These are phyloP conservation scores for Eurypyga helias DNA, from an alignment of 2,113 vertebrate genomes.

Conservation along the genomic window DNA sequence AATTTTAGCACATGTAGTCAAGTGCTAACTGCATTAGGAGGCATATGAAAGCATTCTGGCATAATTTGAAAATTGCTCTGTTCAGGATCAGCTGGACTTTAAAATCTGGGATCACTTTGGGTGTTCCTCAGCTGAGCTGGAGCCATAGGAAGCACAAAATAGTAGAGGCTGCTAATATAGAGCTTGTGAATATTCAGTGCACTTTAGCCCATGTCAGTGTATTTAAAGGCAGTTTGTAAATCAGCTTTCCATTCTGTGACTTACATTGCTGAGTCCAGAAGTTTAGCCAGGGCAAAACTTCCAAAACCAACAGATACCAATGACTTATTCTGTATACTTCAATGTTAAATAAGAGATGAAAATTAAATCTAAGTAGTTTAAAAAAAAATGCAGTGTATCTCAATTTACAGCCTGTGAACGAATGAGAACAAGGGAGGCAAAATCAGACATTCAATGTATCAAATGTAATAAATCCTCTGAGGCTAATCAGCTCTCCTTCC, in stretches of 20 bases:
- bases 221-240: conserved; percentile 66
- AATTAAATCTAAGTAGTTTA: background rate
- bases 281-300: background rate
- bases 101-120: conserved; percentile 60
- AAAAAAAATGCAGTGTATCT: background rate
- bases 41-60: conserved; percentile 1
- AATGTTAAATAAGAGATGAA: conserved; percentile 40
- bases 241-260: conserved; percentile 28
- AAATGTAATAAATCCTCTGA: conserved; percentile 78
- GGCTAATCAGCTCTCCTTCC: conserved; percentile 71
- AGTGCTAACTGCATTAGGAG: background rate
- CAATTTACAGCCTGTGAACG: background rate
- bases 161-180: conserved; percentile 23
- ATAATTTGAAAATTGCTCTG: conserved; percentile 47
- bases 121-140: conserved; percentile 45
- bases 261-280: conserved; percentile 16
- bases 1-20: background rate
- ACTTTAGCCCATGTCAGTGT: conserved; percentile 37
- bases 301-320: conserved; percentile 9
- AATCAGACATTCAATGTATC: conserved; percentile 74
- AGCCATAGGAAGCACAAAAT: background rate
- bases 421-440: conserved; percentile 49
- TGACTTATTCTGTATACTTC: conserved; percentile 1
- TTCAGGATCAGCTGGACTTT: conserved; percentile 5
- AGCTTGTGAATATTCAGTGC: conserved; percentile 53